A percentile compares a stretch with the other conserved stretches of the same genome.
Conservation (phyloP, 2,888 invertebrate genomes). For the Drosophila acutilabella region DNA sequence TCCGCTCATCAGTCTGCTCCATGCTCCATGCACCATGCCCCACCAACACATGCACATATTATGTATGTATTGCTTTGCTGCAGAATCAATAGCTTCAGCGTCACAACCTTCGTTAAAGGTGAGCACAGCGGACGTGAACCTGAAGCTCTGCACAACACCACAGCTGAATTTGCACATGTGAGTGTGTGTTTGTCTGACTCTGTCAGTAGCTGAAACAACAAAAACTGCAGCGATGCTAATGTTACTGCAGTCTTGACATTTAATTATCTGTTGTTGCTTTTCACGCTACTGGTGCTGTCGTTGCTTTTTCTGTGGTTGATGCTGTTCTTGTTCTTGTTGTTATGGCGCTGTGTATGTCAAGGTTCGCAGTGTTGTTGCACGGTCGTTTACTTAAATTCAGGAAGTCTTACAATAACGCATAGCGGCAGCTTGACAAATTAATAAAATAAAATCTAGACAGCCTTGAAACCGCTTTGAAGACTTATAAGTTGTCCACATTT, state of each 20-base stretch:
- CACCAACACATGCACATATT: background rate
- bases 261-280: conserved; percentile 56
- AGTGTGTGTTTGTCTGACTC: conserved; percentile 36
- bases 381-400: conserved; percentile 33
- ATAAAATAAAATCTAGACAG: background rate
- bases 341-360: conserved; percentile 55
- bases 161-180: background rate
- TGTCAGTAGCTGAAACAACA: conserved; percentile 35
- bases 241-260: conserved; percentile 61
- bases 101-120: conserved; percentile 45
- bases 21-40: background rate
- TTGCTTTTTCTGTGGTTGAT: conserved; percentile 17
- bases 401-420: conserved; percentile 37
- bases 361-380: conserved; percentile 36
- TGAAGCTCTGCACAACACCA: conserved; percentile 29
- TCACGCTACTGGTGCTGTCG: conserved; percentile 5
- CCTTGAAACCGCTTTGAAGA: too few relatives aligned
- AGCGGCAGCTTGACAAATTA: conserved; percentile 2
- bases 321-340: conserved; percentile 4
- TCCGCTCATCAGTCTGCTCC: conserved; percentile 8
- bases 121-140: conserved; percentile 58
- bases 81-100: conserved; percentile 30
- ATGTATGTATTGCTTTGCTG: conserved; percentile 4
- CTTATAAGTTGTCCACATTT: too few relatives aligned
- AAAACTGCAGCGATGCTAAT: conserved; percentile 29